Percentiles rank a stretch among this genome's conserved stretches.
phyloP scores from a whole-genome alignment of 2,797 vertebrate genomes.

The Sebastes minor region DNA sequence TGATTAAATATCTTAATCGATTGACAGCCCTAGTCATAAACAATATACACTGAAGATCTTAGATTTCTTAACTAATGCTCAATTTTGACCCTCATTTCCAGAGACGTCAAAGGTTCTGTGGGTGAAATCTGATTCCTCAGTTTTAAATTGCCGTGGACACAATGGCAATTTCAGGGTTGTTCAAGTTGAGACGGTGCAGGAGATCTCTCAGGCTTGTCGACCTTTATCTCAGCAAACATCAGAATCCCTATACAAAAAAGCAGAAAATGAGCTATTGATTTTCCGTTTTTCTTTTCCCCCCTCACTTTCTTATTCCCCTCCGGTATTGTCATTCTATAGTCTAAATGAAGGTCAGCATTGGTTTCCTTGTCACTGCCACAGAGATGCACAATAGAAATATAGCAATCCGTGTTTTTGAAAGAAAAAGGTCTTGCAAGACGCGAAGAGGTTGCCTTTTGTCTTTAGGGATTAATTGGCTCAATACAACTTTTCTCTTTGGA shows the following conservation, averaged over 20 bases:
- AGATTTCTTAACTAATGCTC: background rate
- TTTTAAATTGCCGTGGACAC: conserved; percentile 72
- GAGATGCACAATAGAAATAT: conserved; percentile 69
- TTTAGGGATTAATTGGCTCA: conserved; percentile 65
- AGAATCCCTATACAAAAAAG: conserved; percentile 92
- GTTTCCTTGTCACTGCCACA: conserved; percentile 85
- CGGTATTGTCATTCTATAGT: conserved; percentile 90
- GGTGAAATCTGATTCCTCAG: conserved; percentile 55
- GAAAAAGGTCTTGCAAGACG: conserved; percentile 52
- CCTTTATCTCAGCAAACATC: conserved; percentile 93
- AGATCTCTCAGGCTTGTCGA: conserved; percentile 83
- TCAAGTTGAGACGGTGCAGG: conserved; percentile 77
- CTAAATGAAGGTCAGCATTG: conserved; percentile 95
- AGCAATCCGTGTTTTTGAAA: conserved; percentile 61
- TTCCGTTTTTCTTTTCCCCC: conserved; percentile 75
- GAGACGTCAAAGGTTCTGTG: conserved; percentile 32
- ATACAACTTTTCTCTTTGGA: conserved; percentile 51
- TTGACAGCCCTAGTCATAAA: background rate
- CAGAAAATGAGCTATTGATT: conserved; percentile 97
- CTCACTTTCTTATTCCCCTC: conserved; percentile 79
- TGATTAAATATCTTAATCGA: too few relatives aligned
- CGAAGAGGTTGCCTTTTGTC: conserved; percentile 65
- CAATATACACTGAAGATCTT: background rate
- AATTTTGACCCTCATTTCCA: conserved; percentile 31
- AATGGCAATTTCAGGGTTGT: conserved; percentile 81